phyloP scores from a whole-genome alignment of 2,888 invertebrate species.

The Scaptomyza flava region DNA sequence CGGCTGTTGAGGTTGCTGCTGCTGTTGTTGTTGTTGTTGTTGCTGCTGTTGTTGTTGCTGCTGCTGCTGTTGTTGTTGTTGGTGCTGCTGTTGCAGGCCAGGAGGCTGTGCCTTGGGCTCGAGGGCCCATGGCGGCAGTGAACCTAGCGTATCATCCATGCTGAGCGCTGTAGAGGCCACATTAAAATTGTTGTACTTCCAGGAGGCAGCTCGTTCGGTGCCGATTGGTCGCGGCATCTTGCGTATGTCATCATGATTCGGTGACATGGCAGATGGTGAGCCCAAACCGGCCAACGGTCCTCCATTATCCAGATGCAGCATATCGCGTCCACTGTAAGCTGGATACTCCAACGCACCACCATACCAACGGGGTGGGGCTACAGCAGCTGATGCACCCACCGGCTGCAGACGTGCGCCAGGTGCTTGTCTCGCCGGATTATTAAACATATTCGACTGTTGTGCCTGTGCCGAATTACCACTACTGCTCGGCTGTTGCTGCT shows the following conservation, averaged over 20 bases:
- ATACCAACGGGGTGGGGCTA: constrained; percentile 72
- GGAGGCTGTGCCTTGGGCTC: constrained; percentile 67
- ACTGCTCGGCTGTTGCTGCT: constrained; percentile 47
- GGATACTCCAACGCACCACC: constrained; percentile 76
- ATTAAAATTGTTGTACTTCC: constrained; percentile 83
- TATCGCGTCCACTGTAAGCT: constrained; percentile 75
- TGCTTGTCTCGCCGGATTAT: constrained; percentile 77
- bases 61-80: neutral
- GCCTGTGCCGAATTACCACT: constrained; percentile 63
- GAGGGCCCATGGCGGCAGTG: constrained; percentile 62
- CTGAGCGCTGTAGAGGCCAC: constrained; percentile 60
- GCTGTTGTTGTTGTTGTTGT: constrained; percentile 42
- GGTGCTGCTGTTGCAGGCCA: constrained; percentile 49
- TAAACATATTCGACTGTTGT: constrained; percentile 65
- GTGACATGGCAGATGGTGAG: constrained; percentile 84
- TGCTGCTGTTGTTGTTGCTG: constrained; percentile 41
- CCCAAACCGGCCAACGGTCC: constrained; percentile 77
- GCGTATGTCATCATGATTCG: constrained; percentile 84
- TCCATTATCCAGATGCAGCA: constrained; percentile 82
- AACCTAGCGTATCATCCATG: constrained; percentile 67
- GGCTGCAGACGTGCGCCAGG: constrained; percentile 50
- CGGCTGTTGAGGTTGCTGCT: constrained; percentile 77
- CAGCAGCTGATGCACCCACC: constrained; percentile 52
- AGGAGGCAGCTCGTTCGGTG: constrained; percentile 88
- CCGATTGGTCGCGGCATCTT: constrained; percentile 90